A percentile compares a stretch with the other conserved stretches of the same genome.
These are phyloP conservation scores for Zaprionus africanus DNA, from an alignment of 1,140 invertebrate species.

Conservation along the genomic window DNA sequence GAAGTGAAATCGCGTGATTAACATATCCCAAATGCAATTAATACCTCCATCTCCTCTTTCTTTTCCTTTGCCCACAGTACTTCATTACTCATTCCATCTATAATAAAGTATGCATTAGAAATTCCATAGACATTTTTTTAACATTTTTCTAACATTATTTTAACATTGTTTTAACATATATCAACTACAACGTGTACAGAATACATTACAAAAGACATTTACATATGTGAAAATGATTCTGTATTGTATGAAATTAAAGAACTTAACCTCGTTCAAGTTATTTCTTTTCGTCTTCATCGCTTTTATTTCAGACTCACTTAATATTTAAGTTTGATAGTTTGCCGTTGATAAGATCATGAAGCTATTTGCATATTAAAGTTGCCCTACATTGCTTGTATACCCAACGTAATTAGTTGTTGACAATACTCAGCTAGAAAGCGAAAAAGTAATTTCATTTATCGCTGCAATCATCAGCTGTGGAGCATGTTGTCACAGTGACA, in stretches of 20 bases:
- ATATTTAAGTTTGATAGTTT: not conserved
- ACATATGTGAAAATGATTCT: not conserved
- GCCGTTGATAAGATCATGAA: not conserved
- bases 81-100: too few relatives aligned
- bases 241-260: not conserved
- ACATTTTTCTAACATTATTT: too few relatives aligned
- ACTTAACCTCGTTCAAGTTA: not conserved
- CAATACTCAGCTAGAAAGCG: not conserved
- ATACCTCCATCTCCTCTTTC: too few relatives aligned
- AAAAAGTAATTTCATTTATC: conserved; percentile 3
- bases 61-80: too few relatives aligned
- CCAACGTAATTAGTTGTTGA: not conserved
- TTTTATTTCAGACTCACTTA: not conserved
- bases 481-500: conserved; percentile 1
- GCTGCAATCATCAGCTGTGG: not conserved
- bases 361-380: not conserved
- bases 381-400: not conserved
- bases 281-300: too few relatives aligned
- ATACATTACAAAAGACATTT: too few relatives aligned
- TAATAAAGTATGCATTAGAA: too few relatives aligned
- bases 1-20: too few relatives aligned
- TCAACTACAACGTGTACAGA: too few relatives aligned
- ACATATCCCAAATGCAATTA: too few relatives aligned
- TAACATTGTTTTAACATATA: too few relatives aligned
- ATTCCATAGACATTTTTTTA: too few relatives aligned